Evolutionary conservation across 2,888 invertebrate species (phyloP).

Genomic region (Syritta pipiens): DNA sequence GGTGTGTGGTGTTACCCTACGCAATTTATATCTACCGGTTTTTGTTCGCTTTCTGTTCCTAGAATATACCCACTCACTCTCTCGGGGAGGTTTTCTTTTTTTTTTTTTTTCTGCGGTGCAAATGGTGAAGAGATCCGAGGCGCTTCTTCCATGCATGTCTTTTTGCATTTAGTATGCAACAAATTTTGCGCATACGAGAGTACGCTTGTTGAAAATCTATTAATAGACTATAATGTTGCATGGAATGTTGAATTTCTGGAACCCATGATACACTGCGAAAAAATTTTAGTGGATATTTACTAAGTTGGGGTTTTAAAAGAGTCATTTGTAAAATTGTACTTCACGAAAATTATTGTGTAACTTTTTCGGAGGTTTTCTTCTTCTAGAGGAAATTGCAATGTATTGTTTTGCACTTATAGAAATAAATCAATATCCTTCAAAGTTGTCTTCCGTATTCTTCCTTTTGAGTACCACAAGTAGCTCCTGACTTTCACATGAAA

Average conservation of each 20-base stretch:
- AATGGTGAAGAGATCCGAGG: conserved; percentile 1
- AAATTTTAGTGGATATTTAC: not conserved
- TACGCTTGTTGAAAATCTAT: conserved; percentile 59
- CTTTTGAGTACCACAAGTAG: too few relatives aligned
- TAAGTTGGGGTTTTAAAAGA: not conserved
- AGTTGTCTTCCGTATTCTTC: too few relatives aligned
- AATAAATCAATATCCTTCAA: too few relatives aligned
- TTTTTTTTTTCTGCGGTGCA: not conserved
- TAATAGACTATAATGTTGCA: conserved; percentile 59
- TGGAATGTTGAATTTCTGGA: conserved; percentile 66
- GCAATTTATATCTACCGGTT: conserved; percentile 62
- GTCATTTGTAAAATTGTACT: not conserved
- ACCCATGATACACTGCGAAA: conserved; percentile 36
- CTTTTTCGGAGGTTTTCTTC: too few relatives aligned
- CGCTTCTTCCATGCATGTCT: conserved; percentile 43
- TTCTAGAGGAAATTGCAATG: too few relatives aligned
- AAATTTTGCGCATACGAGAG: conserved; percentile 51
- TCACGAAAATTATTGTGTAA: too few relatives aligned
- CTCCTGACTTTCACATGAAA: too few relatives aligned
- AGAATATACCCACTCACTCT: conserved; percentile 18
- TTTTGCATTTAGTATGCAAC: conserved; percentile 43
- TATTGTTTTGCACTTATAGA: too few relatives aligned
- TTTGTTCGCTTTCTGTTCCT: conserved; percentile 1
- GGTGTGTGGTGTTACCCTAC: conserved; percentile 21
- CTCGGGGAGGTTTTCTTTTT: too few relatives aligned